phyloP scores from a whole-genome alignment of 2,888 invertebrate genomes.

The Phengaris alcon region DNA sequence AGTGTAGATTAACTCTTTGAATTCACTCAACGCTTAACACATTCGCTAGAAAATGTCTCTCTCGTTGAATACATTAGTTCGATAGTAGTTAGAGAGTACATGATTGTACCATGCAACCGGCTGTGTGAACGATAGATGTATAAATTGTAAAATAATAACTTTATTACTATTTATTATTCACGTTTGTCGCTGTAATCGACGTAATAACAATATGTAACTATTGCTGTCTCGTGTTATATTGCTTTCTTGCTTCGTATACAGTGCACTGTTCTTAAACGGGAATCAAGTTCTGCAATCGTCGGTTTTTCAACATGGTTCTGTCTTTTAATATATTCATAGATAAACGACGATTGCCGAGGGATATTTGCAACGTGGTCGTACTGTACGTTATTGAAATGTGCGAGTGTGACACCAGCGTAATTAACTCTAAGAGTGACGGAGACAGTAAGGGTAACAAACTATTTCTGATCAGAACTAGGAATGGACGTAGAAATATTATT shows the following conservation, averaged over 20 bases:
- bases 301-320: too few relatives aligned
- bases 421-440: not conserved
- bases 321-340: too few relatives aligned
- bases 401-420: not conserved
- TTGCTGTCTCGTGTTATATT: not conserved
- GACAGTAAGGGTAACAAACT: not conserved
- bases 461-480: not conserved
- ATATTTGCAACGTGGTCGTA: not conserved
- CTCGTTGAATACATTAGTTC: not conserved
- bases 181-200: not conserved
- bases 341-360: not conserved
- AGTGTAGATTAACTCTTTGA: not conserved
- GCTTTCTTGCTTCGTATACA: not conserved
- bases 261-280: too few relatives aligned
- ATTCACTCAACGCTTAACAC: not conserved
- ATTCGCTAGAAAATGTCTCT: not conserved
- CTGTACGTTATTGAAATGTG: not conserved
- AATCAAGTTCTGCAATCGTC: too few relatives aligned
- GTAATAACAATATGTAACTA: not conserved
- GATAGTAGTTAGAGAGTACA: not conserved
- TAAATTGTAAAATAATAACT: slow-evolving; percentile 12
- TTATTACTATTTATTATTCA: not conserved
- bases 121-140: slow-evolving; percentile 27
- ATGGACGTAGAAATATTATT: not conserved
- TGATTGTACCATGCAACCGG: slow-evolving; percentile 25